phyloP scores from a whole-genome alignment of 2,113 vertebrate genomes.

The Ifrita kowaldi region DNA sequence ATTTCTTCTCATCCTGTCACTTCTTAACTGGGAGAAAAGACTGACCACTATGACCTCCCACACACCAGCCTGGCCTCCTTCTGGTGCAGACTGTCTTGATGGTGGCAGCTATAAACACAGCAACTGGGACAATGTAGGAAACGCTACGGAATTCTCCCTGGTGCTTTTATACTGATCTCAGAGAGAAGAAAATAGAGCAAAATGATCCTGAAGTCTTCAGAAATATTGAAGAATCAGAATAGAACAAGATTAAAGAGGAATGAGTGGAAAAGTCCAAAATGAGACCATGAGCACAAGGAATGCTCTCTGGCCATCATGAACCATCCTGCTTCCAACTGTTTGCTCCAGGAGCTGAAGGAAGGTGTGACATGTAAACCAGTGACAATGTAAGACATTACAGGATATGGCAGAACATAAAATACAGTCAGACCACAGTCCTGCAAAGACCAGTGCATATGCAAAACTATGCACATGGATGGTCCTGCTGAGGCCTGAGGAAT shows the following conservation, averaged over 20 bases:
- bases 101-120: not conserved
- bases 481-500: not conserved
- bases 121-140: not conserved
- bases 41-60: not conserved
- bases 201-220: not conserved
- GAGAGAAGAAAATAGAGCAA: not conserved
- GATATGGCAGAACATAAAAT: not conserved
- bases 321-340: not conserved
- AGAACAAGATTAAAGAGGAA: not conserved
- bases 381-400: not conserved
- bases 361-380: not conserved
- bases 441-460: not conserved
- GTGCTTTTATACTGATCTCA: not conserved
- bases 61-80: not conserved
- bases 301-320: not conserved
- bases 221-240: not conserved
- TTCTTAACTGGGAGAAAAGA: not conserved
- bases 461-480: not conserved
- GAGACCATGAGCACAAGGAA: not conserved
- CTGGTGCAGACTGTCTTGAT: not conserved
- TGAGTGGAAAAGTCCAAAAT: not conserved
- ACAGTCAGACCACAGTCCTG: not conserved
- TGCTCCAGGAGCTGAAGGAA: not conserved
- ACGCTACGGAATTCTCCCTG: not conserved
- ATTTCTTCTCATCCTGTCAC: not conserved